Base-by-base conservation (phyloP, 2,888 invertebrate species). In the Eupeodes latifasciatus region DNA sequence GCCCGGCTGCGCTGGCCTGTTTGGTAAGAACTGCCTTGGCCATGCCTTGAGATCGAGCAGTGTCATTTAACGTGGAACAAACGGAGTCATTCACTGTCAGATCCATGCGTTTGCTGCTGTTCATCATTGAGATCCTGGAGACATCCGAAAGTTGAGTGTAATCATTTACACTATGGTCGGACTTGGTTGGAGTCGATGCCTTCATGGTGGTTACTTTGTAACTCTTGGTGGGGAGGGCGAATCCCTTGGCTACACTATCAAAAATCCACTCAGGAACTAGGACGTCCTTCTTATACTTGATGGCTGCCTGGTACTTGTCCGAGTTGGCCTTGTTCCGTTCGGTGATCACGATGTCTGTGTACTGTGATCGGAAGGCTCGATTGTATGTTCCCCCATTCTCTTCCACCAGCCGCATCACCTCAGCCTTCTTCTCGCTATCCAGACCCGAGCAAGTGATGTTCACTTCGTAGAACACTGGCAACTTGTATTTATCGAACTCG, bases 251-350 rank as follows among this genome's bases (percentile, higher is more conserved):
- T 0, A 96, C 94, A n/a, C 97, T 97, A 47, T 97, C 96, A 78
- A 95, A 95, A 55, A 98, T 94, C 98, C 99, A 99, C 3, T 96
- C 94, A 0, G 96, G 95, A 14, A 94, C 94, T 0, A 98, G 96
- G 91, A 98, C 97, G 34, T 93, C 93, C 81, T 94, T 94, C 64
- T 93, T 93, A 86, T 91, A 94, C 10, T 91, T 91, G 5, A 93
- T 89, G 0, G 93, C 93, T 6, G 93, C 93, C 57, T 92, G 91
- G 75, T 92, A 93, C 85, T 93, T 93, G 4, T 93, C 92, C 0
- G 93, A 91, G 78, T 92, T 91, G 0, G 91, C 92, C 77, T 92
- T 92, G 14, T 90, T 91, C 40, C 92, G 92, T 36, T 93, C 92
- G 0, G 92, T 92, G 9, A 93, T 92, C 5, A 93, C 92, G 61